Conservation (phyloP, 2,797 vertebrate genomes). For the Scolopax rusticola region DNA sequence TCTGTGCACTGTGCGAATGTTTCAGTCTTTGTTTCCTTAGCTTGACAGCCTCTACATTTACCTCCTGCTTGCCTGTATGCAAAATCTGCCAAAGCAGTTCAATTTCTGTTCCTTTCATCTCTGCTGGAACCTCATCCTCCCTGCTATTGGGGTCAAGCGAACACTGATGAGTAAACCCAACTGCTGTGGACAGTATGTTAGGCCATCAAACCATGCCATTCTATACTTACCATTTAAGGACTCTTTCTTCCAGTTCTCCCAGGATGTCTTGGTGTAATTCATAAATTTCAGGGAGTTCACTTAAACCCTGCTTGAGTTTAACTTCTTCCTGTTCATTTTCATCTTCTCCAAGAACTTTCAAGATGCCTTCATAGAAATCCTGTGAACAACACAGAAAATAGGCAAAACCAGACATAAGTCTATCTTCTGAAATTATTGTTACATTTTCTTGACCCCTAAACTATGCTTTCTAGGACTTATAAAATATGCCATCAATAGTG, state of each 20-base stretch:
- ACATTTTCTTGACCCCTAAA: not conserved
- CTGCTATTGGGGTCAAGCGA: not conserved
- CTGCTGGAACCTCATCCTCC: not conserved
- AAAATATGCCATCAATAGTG: not conserved
- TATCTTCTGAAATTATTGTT: not conserved
- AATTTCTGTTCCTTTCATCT: not conserved
- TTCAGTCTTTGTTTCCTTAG: not conserved
- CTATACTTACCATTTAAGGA: conserved; percentile 90
- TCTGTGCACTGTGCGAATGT: not conserved
- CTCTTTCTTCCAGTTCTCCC: conserved; percentile 86
- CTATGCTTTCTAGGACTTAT: not conserved
- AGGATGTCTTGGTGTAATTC: conserved; percentile 89
- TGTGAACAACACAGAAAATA: conserved; percentile 62
- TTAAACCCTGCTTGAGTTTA: conserved; percentile 87
- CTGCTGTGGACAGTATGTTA: not conserved
- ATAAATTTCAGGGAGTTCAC: conserved; percentile 88
- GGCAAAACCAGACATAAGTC: not conserved
- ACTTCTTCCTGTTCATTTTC: conserved; percentile 82
- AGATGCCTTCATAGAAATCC: conserved; percentile 86
- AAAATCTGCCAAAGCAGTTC: not conserved
- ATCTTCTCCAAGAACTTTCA: conserved; percentile 78
- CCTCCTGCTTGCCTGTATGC: not conserved
- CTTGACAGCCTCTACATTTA: not conserved
- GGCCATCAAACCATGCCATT: not conserved
- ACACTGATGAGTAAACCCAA: not conserved